Evolutionary conservation across 2,113 vertebrate species (phyloP), one percentile per base, ranked within the genome.

Genomic region (Corythaeola cristata): DNA sequence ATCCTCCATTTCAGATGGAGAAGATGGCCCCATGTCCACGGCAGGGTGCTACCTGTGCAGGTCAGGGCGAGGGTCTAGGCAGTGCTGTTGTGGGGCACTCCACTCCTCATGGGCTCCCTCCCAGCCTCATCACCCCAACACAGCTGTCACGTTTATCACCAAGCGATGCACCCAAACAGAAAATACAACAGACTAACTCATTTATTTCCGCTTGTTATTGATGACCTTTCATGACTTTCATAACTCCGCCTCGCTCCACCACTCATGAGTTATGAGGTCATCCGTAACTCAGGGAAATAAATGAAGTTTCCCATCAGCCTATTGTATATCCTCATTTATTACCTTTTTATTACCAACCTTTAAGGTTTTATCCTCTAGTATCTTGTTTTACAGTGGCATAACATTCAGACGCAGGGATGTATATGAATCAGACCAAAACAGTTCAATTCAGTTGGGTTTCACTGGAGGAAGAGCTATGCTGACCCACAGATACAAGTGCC

Each of bases 271-370:
- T 95, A 95, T 86, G 91, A 74, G 96, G 91, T 96, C 94, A 96
- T 30, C 75, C 0, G 2, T 88, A 95, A 96, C 87, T 95, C 89
- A 86, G 60, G 81, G 89, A 97, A 96, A 95, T 91, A 95, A 95
- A 95, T 75, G 82, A 95, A 95, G 91, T 69, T 68, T 89, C 89
- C 58, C 92, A 91, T 92, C 89, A 89, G 71, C 89, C 95, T 91
- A 95, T 93, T 95, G 89, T 97, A 84, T 94, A 95, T 88, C n/a
- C 67, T 69, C 75, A 93, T 92, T 94, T 97, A 96, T 89, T 90
- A 94, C 88, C 71, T 89, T 94, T 96, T 97, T 96, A 97, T 79
- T 75, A 91, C 88, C 94, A 95, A 80, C 95, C 94, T 92, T 96
- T 96, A 92, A 89, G 92, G 39, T 94, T 97, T 97, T 95, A 97